A percentile compares a stretch with the other conserved stretches of the same genome.
Evolutionary conservation across 2,113 vertebrate species (phyloP).

Genomic region (Trachemys scripta): DNA sequence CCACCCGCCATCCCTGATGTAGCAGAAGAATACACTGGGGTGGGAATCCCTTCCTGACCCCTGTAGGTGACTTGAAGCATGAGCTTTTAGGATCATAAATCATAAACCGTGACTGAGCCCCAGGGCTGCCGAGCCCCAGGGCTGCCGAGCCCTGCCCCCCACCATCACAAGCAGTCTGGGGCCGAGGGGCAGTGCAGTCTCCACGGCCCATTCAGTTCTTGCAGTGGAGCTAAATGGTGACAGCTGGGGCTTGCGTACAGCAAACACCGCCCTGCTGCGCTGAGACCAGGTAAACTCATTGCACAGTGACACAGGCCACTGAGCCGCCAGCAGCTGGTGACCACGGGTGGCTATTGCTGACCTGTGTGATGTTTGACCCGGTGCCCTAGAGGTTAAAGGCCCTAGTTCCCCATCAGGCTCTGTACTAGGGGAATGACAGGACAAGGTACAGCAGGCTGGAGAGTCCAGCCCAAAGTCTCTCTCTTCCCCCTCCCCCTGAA

Average conservation of each 20-base stretch:
- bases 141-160: too few species aligned
- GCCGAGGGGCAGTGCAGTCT: background rate
- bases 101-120: too few species aligned
- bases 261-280: background rate
- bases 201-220: background rate
- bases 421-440: background rate
- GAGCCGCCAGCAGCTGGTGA: background rate
- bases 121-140: too few species aligned
- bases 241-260: background rate
- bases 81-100: background rate
- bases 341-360: background rate
- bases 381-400: fast-evolving
- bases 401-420: too few species aligned
- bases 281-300: background rate
- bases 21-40: background rate
- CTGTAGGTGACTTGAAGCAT: background rate
- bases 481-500: background rate
- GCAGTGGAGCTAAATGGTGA: background rate
- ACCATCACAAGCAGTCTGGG: background rate
- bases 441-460: background rate
- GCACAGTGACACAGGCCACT: background rate
- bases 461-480: background rate
- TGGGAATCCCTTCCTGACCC: background rate
- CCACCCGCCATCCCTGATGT: too few species aligned
- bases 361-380: background rate